phyloP scores from a whole-genome alignment of 1,140 invertebrate species.

The Anoplolepis gracilipes region DNA sequence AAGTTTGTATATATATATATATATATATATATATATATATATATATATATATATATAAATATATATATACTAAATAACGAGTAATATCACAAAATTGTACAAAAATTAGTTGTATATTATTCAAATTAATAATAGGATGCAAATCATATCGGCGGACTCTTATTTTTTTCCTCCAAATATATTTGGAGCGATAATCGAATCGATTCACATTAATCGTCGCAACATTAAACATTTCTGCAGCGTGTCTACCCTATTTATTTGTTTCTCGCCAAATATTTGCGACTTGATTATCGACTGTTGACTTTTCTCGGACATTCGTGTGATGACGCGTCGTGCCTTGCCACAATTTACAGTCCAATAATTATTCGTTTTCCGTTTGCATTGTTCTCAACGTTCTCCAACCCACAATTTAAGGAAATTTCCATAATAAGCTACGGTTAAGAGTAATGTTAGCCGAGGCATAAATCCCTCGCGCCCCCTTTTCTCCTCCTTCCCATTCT shows the following conservation, averaged over 20 bases:
- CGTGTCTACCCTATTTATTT: constrained; percentile 26
- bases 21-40: too few species aligned
- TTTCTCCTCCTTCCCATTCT: constrained; percentile 60
- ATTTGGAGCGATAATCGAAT: constrained; percentile 19
- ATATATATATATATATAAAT: too few species aligned
- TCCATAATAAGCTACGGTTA: constrained; percentile 78
- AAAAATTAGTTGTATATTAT: constrained; percentile 2
- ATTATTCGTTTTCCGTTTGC: constrained; percentile 80
- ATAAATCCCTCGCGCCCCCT: constrained; percentile 68
- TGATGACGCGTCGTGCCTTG: constrained; percentile 47
- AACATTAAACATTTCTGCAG: constrained; percentile 7
- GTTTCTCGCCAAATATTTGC: constrained; percentile 50
- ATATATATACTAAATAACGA: too few species aligned
- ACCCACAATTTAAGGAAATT: constrained; percentile 77
- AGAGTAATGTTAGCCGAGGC: constrained; percentile 72
- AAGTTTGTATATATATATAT: too few species aligned
- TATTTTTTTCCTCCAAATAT: neutral
- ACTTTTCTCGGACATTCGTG: constrained; percentile 40
- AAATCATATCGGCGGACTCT: neutral
- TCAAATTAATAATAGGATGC: neutral
- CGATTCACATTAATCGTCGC: constrained; percentile 31
- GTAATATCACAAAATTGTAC: neutral
- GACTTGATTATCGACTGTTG: constrained; percentile 49
- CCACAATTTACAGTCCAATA: constrained; percentile 74
- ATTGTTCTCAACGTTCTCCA: constrained; percentile 74